Conservation (phyloP, 2,113 vertebrate species). For the Bubo blakistoni region DNA sequence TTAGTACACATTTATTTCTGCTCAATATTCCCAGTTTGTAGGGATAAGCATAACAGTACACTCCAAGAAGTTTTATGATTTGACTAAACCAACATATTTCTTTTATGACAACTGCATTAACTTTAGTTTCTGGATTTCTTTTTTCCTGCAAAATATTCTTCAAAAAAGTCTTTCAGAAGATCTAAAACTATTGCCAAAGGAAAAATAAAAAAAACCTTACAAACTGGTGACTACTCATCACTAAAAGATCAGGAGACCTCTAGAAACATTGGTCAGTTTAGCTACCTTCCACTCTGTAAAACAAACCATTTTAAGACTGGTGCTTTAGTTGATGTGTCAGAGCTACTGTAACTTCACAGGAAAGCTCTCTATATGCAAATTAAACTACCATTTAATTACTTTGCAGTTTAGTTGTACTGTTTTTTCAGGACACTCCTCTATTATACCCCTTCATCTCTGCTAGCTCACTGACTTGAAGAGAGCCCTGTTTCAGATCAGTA, state of each 20-base stretch:
- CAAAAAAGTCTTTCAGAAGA: not conserved
- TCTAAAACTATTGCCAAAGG: not conserved
- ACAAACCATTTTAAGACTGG: not conserved
- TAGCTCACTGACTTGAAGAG: not conserved
- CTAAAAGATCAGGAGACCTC: not conserved
- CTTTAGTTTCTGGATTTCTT: not conserved
- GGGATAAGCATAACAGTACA: not conserved
- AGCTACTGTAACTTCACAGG: not conserved
- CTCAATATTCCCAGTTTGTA: not conserved
- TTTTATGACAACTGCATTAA: not conserved
- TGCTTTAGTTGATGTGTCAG: not conserved
- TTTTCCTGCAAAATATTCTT: not conserved
- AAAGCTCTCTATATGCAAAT: not conserved
- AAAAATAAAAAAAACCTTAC: not conserved
- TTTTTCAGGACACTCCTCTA: not conserved
- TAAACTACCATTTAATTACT: not conserved
- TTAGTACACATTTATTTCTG: not conserved
- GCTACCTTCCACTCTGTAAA: not conserved
- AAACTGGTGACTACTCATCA: not conserved
- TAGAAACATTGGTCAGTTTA: not conserved
- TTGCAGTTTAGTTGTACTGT: not conserved
- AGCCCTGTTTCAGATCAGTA: not conserved
- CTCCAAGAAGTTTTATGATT: not conserved
- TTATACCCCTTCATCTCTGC: not conserved
- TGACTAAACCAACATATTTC: not conserved